Base-by-base conservation (phyloP, 1,140 invertebrate genomes). In the Heliconius hermathena region DNA sequence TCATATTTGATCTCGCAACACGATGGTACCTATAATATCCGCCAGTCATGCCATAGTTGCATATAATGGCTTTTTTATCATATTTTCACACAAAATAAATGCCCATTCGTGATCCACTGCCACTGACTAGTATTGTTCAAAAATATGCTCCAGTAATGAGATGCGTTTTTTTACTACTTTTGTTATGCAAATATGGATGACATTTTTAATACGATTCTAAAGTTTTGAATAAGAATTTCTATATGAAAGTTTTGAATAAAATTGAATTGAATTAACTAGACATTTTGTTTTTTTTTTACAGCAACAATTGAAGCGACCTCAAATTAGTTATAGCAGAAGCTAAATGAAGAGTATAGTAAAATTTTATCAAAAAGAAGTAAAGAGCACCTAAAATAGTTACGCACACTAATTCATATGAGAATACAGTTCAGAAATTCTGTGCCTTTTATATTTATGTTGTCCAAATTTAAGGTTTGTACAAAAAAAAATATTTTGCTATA, bases 61-160 rank as follows among this genome's bases (percentile, higher is more conserved):
- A 82, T 79, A 77, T 73, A 77, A 82, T 76, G 71, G 74, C 74
- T 82, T 82, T 71, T 76, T 79, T 76, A 74, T 82, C 57, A 79
- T 74, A 79, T 72, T 72, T 75, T 78, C 66, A 75, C 73, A 60
- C 46, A 72, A 60, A 72, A 81, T 57, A 81, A 78, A 81, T 81
- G 49, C 49, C 66, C 20, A 75, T 80, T 76, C 79, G 79, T 76
- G 74, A 73, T 76, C 54, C 70, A 41, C 33, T 36, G 33, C 33
- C 33, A 36, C 33, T 38, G 18, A 57, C 60, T 78, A 79, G 71
- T 76, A 78, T 74, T 57, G 36, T 77, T 57, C 26, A 72, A 66
- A 76, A 73, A 20, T 80, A 46, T 41, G 26, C 41, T 54, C 60
- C 26, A 70, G 26, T 79, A 79, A 79, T 79, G 72, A 79, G 73